These are phyloP conservation scores for Macrophya annulata DNA, from an alignment of 2,888 invertebrate genomes.

Conservation along the genomic window DNA sequence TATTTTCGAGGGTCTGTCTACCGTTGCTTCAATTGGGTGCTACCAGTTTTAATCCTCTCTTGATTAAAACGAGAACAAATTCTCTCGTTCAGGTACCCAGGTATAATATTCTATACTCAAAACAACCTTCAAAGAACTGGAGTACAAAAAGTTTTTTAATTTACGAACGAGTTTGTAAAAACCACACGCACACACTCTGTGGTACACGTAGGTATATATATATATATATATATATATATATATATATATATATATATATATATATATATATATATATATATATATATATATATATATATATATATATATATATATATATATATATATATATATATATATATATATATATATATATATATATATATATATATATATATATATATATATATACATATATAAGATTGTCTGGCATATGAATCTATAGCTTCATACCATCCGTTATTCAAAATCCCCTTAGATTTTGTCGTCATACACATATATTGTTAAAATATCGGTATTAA, in stretches of 20 bases:
- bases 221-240: no score
- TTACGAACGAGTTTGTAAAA: background rate
- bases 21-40: background rate
- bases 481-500: background rate
- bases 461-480: background rate
- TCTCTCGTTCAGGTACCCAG: conserved; percentile 11
- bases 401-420: background rate
- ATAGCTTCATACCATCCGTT: background rate
- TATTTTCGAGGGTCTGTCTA: background rate
- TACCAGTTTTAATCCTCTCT: conserved; percentile 18
- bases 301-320: no score
- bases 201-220: background rate
- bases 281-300: no score
- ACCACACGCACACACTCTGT: conserved; percentile 22
- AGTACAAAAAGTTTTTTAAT: conserved; percentile 42
- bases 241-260: no score
- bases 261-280: no score
- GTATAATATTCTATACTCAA: background rate
- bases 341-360: no score
- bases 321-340: no score
- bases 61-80: conserved; percentile 21
- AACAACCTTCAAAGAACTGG: conserved; percentile 40
- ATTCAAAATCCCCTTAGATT: background rate
- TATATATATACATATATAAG: no score
- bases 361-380: no score